A percentile compares a stretch with the other conserved stretches of the same genome.
Conservation (phyloP, 1,140 invertebrate genomes). For the Halyomorpha halys region DNA sequence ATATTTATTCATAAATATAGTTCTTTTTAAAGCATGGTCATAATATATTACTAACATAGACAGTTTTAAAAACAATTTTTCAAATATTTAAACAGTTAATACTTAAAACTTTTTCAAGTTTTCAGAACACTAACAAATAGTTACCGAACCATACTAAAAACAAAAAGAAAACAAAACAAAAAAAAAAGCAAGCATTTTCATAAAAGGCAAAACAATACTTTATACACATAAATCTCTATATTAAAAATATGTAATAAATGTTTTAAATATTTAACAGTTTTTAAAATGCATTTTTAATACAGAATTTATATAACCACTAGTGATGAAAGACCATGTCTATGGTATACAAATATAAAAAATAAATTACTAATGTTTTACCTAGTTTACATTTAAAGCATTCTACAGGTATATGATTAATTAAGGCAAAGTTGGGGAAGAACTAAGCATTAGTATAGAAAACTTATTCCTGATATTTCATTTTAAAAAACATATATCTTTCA, state of each 20-base stretch:
- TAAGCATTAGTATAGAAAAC: no score
- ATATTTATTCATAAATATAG: no score
- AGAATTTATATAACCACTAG: neutral
- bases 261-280: constrained; percentile 1
- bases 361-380: constrained; percentile 9
- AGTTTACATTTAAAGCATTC: constrained; percentile 13
- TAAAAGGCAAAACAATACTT: constrained; percentile 1
- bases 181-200: neutral
- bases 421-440: neutral
- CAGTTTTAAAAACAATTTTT: no score
- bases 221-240: constrained; percentile 12
- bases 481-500: no score
- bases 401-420: constrained; percentile 3
- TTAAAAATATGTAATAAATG: constrained; percentile 11
- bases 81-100: no score
- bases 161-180: neutral
- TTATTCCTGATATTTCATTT: no score
- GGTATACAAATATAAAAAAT: constrained; percentile 18
- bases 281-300: neutral
- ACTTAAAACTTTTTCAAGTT: no score
- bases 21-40: no score
- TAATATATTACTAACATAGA: no score
- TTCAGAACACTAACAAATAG: no score
- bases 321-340: constrained; percentile 15
- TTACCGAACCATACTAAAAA: neutral